Evolutionary conservation across 2,113 vertebrate genomes (phyloP), one percentile per base, ranked within the genome.

Genomic region (Eudorcas thomsonii): DNA sequence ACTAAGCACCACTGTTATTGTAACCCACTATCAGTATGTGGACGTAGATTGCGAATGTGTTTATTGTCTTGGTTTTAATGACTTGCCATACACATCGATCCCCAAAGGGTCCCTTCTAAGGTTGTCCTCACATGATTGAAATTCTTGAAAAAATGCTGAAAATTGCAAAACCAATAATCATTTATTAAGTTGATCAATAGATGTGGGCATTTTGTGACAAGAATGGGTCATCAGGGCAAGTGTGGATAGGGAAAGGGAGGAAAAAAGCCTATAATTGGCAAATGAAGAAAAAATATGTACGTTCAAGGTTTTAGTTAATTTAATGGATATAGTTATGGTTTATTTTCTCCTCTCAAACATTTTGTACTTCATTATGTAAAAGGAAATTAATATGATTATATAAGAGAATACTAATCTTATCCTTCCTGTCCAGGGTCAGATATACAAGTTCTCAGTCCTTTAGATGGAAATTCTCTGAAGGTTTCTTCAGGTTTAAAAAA

Each of bases 291-390:
- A 87, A 50, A 93, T 43, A 77, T 52, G 33, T 28, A 88, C 93
- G 26, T 74, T 88, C 11, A 83, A 64, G 9, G 12, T 96, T 92
- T 94, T 57, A 52, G 17, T 60, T 94, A 71, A 7, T 94, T 95
- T 93, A 67, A 87, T 71, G 17, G 7, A 50, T 36, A 67, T 55
- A 15, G 14, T 43, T 19, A 90, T 85, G 59, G 77, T 86, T 86
- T 91, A 93, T 94, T 88, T 96, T 88, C 78, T 89, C 21, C 3
- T 93, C 57, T 90, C n/a, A 93, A 95, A 39, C 39, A 16, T 60
- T 80, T n/a, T 94, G 17, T 57, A 16, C 50, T 39, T 52, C 7
- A n/a, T 85, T 88, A 87, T 88, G 19, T 62, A 81, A 87, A 96
- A 74, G 26, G 85, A 90, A 84, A 30, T 74, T 94, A 82, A 97